These are phyloP conservation scores for Pseudopipra pipra DNA, from an alignment of 2,113 vertebrate species.

Conservation along the genomic window DNA sequence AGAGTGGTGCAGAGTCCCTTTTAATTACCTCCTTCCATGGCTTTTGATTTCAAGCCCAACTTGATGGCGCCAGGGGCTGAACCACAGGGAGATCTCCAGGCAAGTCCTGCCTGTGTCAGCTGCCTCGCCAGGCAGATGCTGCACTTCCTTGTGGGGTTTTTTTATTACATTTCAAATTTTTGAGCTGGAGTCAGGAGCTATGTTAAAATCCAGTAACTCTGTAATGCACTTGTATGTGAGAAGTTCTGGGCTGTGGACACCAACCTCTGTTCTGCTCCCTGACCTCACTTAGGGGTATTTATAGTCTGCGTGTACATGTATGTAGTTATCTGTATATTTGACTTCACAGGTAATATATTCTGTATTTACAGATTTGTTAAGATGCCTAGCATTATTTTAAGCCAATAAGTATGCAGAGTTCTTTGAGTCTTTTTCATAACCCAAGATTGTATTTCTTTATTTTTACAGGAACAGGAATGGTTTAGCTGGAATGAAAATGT, in stretches of 20 bases:
- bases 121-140: constrained; percentile 55
- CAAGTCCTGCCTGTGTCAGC: constrained; percentile 28
- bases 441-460: constrained; percentile 38
- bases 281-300: background rate
- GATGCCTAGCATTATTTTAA: background rate
- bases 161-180: constrained; percentile 7
- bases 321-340: background rate
- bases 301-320: background rate
- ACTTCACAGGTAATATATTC: background rate
- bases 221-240: background rate
- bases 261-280: background rate
- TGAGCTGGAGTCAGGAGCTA: background rate
- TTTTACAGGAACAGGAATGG: constrained; percentile 41
- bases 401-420: background rate
- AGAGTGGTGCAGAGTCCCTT: constrained; percentile 51
- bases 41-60: constrained; percentile 71
- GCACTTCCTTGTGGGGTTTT: constrained; percentile 17
- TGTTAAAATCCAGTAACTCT: constrained; percentile 29
- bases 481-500: constrained; percentile 49
- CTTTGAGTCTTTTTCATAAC: background rate
- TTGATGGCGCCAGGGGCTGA: constrained; percentile 78
- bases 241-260: background rate
- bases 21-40: constrained; percentile 70
- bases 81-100: constrained; percentile 68
- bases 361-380: background rate